These are phyloP conservation scores for Gymnothorax reevesii DNA, from an alignment of 2,797 vertebrate genomes.

Conservation along the genomic window DNA sequence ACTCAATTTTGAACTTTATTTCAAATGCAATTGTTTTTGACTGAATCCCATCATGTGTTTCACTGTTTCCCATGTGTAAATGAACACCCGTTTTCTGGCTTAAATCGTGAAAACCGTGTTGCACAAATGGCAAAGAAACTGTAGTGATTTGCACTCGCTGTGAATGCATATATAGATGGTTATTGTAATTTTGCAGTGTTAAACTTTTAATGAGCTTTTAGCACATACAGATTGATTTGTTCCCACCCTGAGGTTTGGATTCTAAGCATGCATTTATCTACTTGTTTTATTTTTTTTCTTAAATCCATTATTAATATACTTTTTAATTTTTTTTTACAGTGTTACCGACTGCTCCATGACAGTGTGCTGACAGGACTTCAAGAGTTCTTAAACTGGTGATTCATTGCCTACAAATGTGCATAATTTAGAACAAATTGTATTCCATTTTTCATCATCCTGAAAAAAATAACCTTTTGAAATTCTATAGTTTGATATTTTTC, in stretches of 20 bases:
- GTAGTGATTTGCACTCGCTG: not conserved
- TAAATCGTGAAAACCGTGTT: not conserved
- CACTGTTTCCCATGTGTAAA: not conserved
- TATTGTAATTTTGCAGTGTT: not conserved
- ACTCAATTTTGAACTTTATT: not conserved
- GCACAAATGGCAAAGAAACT: not conserved
- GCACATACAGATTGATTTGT: not conserved
- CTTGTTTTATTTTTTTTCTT: no score
- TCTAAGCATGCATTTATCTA: not conserved
- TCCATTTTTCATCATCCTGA: not conserved
- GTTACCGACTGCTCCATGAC: not conserved
- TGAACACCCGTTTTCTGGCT: not conserved
- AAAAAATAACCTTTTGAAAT: not conserved
- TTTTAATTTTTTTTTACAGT: no score
- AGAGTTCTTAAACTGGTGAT: not conserved
- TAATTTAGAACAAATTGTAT: not conserved
- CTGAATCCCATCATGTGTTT: not conserved
- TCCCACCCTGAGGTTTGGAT: not conserved
- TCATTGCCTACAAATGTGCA: not conserved
- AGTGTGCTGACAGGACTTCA: not conserved
- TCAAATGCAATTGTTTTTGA: not conserved
- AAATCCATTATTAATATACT: no score
- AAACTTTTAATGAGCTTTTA: not conserved
- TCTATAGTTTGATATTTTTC: not conserved
- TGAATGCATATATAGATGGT: not conserved